Conservation (phyloP, 1,140 invertebrate genomes). For the Trichomalopsis sarcophagae region DNA sequence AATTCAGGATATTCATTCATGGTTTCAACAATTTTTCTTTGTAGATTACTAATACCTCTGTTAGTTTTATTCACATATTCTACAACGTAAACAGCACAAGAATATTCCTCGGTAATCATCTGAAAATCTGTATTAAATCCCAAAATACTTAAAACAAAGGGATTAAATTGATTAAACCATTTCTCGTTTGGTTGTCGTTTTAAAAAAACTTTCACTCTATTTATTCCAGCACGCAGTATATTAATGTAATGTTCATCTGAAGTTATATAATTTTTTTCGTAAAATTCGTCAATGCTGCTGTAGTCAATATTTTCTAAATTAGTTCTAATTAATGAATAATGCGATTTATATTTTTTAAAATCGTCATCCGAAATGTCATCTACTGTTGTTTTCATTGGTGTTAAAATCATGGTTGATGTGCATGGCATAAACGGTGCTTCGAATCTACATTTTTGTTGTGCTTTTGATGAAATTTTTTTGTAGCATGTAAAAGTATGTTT, state of each 20-base stretch:
- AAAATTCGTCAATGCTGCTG: slow-evolving; percentile 51
- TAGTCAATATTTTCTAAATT: slow-evolving; percentile 57
- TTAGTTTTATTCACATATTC: slow-evolving; percentile 69
- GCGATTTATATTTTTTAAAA: slow-evolving; percentile 47
- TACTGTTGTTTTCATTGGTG: slow-evolving; percentile 50
- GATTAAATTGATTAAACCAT: slow-evolving; percentile 65
- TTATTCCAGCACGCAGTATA: slow-evolving; percentile 58
- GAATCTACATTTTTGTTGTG: slow-evolving; percentile 60
- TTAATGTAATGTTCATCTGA: slow-evolving; percentile 58
- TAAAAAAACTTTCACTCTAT: slow-evolving; percentile 54
- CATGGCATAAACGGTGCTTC: slow-evolving; percentile 61
- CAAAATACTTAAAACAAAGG: slow-evolving; percentile 58
- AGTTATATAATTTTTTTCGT: slow-evolving; percentile 53
- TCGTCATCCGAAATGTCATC: neutral
- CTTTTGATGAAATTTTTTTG: slow-evolving; percentile 53
- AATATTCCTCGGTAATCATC: slow-evolving; percentile 68
- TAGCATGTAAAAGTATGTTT: slow-evolving; percentile 57
- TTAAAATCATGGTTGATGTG: slow-evolving; percentile 54
- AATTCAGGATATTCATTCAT: slow-evolving; percentile 34
- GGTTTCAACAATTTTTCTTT: slow-evolving; percentile 55
- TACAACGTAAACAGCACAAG: slow-evolving; percentile 64
- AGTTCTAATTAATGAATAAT: slow-evolving; percentile 48
- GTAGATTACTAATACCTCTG: slow-evolving; percentile 65
- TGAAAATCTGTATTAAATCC: slow-evolving; percentile 68
- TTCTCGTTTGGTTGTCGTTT: slow-evolving; percentile 55